phyloP scores from a whole-genome alignment of 2,888 invertebrate genomes.

The Catonia carolina region DNA sequence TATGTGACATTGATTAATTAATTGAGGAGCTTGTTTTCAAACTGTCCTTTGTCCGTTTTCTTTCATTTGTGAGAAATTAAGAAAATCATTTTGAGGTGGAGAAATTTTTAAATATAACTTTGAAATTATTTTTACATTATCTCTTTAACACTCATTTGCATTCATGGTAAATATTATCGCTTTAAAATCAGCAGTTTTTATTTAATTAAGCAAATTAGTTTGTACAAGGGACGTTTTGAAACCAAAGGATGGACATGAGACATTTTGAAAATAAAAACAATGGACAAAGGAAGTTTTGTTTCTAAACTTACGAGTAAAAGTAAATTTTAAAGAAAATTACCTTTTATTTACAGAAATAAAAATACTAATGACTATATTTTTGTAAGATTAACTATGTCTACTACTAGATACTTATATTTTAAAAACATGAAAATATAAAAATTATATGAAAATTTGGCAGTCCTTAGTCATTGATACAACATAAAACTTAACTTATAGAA shows the following conservation, averaged over 20 bases:
- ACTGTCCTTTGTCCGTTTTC: too few relatives aligned
- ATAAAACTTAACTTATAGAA: too few relatives aligned
- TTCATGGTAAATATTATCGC: not conserved
- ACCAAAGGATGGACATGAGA: not conserved
- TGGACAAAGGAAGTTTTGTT: conserved; percentile 3
- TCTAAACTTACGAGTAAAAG: not conserved
- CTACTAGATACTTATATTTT: too few relatives aligned
- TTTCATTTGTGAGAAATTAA: too few relatives aligned
- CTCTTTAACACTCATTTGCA: not conserved
- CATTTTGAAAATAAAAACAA: conserved; percentile 20
- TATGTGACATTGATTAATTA: too few relatives aligned
- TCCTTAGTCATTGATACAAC: too few relatives aligned
- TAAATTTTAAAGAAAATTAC: not conserved
- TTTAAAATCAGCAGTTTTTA: not conserved
- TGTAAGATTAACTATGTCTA: too few relatives aligned
- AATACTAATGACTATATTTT: not conserved
- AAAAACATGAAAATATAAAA: too few relatives aligned
- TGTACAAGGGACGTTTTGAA: not conserved
- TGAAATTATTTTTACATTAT: not conserved
- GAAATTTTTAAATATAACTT: too few relatives aligned
- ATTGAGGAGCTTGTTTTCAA: too few relatives aligned
- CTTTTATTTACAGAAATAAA: conserved; percentile 3
- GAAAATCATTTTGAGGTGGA: too few relatives aligned
- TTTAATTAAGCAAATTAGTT: not conserved
- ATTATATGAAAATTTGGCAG: too few relatives aligned